A percentile compares a stretch with the other conserved stretches of the same genome.
Evolutionary conservation across 1,140 invertebrate species (phyloP).

Genomic region (Trialeurodes vaporariorum): DNA sequence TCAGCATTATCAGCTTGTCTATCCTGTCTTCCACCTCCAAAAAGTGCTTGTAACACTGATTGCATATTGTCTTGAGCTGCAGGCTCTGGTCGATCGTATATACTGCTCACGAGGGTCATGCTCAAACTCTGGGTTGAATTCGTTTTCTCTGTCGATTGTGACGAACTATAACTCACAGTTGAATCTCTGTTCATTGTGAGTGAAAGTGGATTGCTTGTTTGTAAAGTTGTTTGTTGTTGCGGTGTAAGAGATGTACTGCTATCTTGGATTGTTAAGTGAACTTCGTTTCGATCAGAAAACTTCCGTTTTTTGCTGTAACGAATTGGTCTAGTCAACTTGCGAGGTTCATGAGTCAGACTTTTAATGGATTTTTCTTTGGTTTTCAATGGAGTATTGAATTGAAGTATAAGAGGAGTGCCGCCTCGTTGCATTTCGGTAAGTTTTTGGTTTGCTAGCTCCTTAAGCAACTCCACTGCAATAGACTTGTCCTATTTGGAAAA

Average conservation of each 20-base stretch:
- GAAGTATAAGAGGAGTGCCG: neutral
- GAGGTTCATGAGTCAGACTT: neutral
- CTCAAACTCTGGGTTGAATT: neutral
- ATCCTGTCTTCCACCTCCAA: no score
- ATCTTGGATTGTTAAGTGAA: neutral
- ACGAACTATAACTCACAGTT: neutral
- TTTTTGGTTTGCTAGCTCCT: neutral
- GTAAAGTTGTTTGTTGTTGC: no score
- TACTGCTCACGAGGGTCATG: neutral
- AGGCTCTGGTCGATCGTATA: neutral
- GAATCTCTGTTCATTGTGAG: neutral
- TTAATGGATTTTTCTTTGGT: conserved; percentile 23
- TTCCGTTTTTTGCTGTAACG: neutral
- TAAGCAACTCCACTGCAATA: neutral
- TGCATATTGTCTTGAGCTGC: neutral
- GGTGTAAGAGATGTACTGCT: no score
- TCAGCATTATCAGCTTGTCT: no score
- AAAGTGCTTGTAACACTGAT: neutral
- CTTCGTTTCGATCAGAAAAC: neutral
- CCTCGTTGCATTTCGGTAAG: neutral
- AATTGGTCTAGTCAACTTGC: neutral
- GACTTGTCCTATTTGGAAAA: neutral
- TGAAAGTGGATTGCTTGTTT: neutral
- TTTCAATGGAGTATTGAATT: neutral
- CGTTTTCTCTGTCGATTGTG: neutral